Base-by-base conservation (phyloP, 2,797 vertebrate species). In the Gymnoscopelus microlampas region DNA sequence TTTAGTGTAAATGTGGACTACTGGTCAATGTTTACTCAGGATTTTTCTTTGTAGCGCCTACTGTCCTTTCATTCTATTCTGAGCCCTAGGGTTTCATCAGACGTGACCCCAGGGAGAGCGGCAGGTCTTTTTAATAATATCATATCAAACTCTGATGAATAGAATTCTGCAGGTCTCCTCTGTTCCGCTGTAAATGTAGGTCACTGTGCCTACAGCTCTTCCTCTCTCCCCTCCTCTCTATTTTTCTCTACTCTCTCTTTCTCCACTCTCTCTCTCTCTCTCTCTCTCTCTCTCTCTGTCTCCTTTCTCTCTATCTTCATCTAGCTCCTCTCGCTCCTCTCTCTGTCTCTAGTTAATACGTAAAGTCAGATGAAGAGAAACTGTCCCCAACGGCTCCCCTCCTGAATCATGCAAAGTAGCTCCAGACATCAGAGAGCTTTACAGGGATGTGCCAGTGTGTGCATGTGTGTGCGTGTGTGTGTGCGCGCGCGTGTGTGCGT, bases 381-480 rank as follows among this genome's bases (percentile, higher is more conserved):
- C 76, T 49, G 79, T 75, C 74, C 87, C 70, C 71, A 68, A 59
- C 59, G 82, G 76, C 81, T 85, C 79, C 73, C 58, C 68, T 80
- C 78, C 74, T 89, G 77, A 87, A 85, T 88, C 87, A 87, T 87
- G 86, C 78, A 85, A 85, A 90, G 79, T 79, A 83, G 84, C 78
- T 85, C 81, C 74, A 85, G 69, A 85, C 74, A 80, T 87, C 79
- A 84, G 83, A 83, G 84, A 66, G 81, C 70, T 84, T 87, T 74
- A 73, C 57, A 72, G 67, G 54, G 71, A 76, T 71, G 29, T 71
- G 29, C 13, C 3, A 4, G 19, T 66, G 48, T 3, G 6, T 66
- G 39, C 63, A 14, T 23, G 65, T 61, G 6, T 66, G 32, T 65
- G 39, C 53, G 65, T 53, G 35, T 74, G 66, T 29, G 4, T 14